These are phyloP conservation scores for Drosophila neutralis DNA, from an alignment of 2,888 invertebrate species.

Conservation along the genomic window DNA sequence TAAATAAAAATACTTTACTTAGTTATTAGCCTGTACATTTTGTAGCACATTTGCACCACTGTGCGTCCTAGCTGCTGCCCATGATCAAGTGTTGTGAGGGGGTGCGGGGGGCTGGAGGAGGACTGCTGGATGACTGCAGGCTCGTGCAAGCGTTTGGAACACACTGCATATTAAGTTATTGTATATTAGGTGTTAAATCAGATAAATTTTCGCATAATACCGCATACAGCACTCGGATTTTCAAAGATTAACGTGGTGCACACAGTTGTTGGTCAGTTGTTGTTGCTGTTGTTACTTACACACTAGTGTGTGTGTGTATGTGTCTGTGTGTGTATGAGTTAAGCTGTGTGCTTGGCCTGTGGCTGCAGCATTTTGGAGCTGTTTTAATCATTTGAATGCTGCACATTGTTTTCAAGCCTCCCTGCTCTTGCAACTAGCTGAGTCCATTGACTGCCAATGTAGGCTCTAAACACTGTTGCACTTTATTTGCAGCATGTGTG, in stretches of 20 bases:
- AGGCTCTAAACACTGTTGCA: slow-evolving; percentile 69
- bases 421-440: not conserved
- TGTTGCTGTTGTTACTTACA: slow-evolving; percentile 13
- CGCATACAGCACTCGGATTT: slow-evolving; percentile 85
- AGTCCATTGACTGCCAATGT: slow-evolving; percentile 21
- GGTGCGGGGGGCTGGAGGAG: not conserved
- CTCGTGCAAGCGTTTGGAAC: slow-evolving; percentile 75
- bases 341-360: slow-evolving; percentile 58
- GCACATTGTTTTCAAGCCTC: slow-evolving; percentile 72
- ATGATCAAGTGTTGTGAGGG: slow-evolving; percentile 13
- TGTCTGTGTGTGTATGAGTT: slow-evolving; percentile 37
- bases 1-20: not conserved
- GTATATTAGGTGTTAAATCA: slow-evolving; percentile 86
- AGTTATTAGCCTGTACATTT: not conserved
- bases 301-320: not conserved
- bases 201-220: slow-evolving; percentile 86
- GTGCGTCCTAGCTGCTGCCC: slow-evolving; percentile 37
- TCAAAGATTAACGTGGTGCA: slow-evolving; percentile 84
- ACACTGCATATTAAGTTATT: slow-evolving; percentile 85
- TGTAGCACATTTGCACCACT: slow-evolving; percentile 34
- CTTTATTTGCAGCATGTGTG: slow-evolving; percentile 60
- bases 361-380: slow-evolving; percentile 73
- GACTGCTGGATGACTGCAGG: slow-evolving; percentile 73
- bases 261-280: slow-evolving; percentile 67
- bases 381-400: slow-evolving; percentile 81